These are phyloP conservation scores for Lophius piscatorius DNA, from an alignment of 2,113 vertebrate species.

Conservation along the genomic window DNA sequence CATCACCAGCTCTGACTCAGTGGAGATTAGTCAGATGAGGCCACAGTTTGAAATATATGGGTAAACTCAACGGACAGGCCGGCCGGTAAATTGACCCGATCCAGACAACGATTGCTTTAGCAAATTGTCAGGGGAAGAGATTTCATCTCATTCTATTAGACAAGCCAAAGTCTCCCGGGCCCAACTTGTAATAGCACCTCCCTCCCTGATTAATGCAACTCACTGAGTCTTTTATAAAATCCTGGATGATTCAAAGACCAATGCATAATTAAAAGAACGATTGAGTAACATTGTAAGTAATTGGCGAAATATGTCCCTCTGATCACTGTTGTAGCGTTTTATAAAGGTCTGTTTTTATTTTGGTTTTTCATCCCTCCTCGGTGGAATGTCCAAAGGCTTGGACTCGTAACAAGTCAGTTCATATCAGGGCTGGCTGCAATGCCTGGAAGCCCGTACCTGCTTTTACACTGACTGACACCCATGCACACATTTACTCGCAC, in stretches of 20 bases:
- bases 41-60: conserved; percentile 15
- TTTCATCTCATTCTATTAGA: conserved; percentile 32
- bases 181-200: conserved; percentile 18
- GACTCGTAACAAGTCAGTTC: conserved; percentile 59
- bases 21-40: conserved; percentile 35
- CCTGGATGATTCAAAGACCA: conserved; percentile 4
- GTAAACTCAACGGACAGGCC: conserved; percentile 38
- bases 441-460: conserved; percentile 56
- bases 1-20: background rate
- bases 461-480: conserved; percentile 38
- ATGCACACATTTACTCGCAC: conserved; percentile 3
- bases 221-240: conserved; percentile 2
- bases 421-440: conserved; percentile 41
- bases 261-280: conserved; percentile 38
- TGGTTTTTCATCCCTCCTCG: conserved; percentile 28
- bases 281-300: conserved; percentile 29
- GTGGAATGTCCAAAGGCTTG: conserved; percentile 55
- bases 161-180: conserved; percentile 33
- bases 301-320: conserved; percentile 50
- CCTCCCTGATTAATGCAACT: background rate
- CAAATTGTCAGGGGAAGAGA: conserved; percentile 33
- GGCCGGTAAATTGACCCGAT: conserved; percentile 43
- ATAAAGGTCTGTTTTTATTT: conserved; percentile 51
- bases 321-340: conserved; percentile 35
- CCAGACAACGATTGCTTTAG: conserved; percentile 36